Percentiles rank a stretch among this genome's conserved stretches.
phyloP scores from a whole-genome alignment of 2,888 invertebrate genomes.

The Halictus ligatus region DNA sequence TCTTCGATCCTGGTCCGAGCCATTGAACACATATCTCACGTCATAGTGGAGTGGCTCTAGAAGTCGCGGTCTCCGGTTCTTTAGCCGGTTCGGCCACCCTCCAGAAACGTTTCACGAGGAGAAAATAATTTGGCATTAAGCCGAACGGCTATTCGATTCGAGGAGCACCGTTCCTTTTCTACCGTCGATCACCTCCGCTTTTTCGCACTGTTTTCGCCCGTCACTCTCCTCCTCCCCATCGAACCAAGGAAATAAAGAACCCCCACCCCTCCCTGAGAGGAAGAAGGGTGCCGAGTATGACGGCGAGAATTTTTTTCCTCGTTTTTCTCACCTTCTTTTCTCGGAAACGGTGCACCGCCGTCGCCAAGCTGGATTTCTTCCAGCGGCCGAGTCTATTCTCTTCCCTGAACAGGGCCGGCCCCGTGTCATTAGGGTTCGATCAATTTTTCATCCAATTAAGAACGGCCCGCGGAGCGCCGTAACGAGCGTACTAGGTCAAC shows the following conservation, averaged over 20 bases:
- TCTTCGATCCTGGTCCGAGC: conserved; percentile 37
- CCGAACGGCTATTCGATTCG: conserved; percentile 68
- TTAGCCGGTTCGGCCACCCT: conserved; percentile 40
- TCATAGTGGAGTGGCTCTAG: conserved; percentile 57
- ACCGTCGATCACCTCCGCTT: conserved; percentile 69
- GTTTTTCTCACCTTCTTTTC: neutral
- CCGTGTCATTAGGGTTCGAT: conserved; percentile 63
- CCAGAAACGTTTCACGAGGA: conserved; percentile 47
- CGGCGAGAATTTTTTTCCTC: conserved; percentile 15
- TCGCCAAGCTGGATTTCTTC: conserved; percentile 58
- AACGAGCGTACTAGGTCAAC: conserved; percentile 64
- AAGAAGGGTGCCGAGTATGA: neutral
- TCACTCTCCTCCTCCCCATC: conserved; percentile 5
- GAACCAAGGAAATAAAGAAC: conserved; percentile 20
- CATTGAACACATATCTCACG: conserved; percentile 66
- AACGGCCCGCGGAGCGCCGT: conserved; percentile 35
- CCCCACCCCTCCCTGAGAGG: neutral
- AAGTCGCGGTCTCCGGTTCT: conserved; percentile 58
- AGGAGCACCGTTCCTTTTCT: conserved; percentile 62
- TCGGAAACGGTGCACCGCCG: conserved; percentile 20
- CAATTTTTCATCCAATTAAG: conserved; percentile 71
- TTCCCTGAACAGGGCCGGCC: conserved; percentile 3
- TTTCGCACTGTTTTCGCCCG: conserved; percentile 53
- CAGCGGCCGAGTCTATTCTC: conserved; percentile 35
- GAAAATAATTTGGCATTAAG: conserved; percentile 75